Base-by-base conservation (phyloP, 2,113 vertebrate genomes). In the Cyanoramphus novaezelandiae region DNA sequence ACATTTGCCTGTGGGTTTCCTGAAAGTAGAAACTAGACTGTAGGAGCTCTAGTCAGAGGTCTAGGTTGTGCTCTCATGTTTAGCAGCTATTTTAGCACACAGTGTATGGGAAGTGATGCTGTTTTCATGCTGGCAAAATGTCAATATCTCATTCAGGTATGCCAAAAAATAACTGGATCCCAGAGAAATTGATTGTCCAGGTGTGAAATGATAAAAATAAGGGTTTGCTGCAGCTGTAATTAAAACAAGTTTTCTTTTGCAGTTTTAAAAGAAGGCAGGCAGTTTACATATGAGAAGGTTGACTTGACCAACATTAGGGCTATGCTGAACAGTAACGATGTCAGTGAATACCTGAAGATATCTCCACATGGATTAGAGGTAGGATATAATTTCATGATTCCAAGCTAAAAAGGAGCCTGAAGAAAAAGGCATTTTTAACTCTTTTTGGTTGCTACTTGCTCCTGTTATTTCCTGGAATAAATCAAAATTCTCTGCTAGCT, bases 321-420 rank as follows among this genome's bases (percentile, higher is more conserved):
- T 95, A 99, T 99, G 99, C 98, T 99, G 92, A 99, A 99, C 93
- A 99, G 99, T 97, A 99, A 99, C 0, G 99, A 99, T 31, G 99
- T 99, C 97, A 99, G 99, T 59, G 99, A 99, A 97, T 99, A 99
- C 98, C 99, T 99, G 95, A 99, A 99, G 98, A 99, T 99, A 96
- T 99, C 99, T 1, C 99, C 99, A 4, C 98, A 98, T 79, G 99
- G 99, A 83, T 96, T 99, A 50, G 99, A 99, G 99, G 99, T 99
- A 92, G 93, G 98, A 67, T 69, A 6, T 60, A 5, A 2, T 11
- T 93, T 69, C 3, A 9, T 29, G 11, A 27, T 52, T 78, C 71
- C 69, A 55, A 11, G 13, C 27, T 59, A 37, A 62, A 65, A 76
- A 63, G 39, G 49, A 35, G 12, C 16, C 37, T 92, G 67, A 65